Conservation (phyloP, 2,888 invertebrate genomes). For the Escarpia spicata region DNA sequence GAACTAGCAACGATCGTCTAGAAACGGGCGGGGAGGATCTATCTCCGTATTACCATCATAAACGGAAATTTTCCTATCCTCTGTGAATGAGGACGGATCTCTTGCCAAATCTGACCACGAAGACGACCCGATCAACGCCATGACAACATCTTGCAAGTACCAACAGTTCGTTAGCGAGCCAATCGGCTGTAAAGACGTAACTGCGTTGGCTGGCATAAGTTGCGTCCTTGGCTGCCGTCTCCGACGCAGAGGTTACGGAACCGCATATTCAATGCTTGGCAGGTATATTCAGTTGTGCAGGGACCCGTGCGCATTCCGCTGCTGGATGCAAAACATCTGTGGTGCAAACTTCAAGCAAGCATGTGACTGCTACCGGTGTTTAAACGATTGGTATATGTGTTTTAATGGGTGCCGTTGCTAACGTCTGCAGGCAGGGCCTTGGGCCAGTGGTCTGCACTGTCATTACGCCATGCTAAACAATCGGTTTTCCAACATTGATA, state of each 20-base stretch:
- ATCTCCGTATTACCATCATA: conserved; percentile 1
- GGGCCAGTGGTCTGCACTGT: background rate
- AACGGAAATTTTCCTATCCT: conserved; percentile 7
- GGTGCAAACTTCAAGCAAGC: conserved; percentile 23
- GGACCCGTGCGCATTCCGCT: background rate
- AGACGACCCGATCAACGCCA: background rate
- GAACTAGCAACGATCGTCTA: conserved; percentile 7
- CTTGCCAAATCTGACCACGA: background rate
- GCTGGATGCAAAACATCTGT: conserved; percentile 8
- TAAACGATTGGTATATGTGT: conserved; percentile 26
- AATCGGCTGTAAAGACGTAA: conserved; percentile 24
- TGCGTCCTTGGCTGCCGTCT: conserved; percentile 14
- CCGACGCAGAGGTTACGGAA: conserved; percentile 13
- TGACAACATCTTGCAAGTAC: conserved; percentile 21
- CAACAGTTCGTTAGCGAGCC: conserved; percentile 18
- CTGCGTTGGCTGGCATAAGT: conserved; percentile 20
- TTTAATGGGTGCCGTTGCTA: conserved; percentile 7
- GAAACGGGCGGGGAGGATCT: background rate
- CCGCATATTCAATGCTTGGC: conserved; percentile 20
- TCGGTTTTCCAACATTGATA: background rate
- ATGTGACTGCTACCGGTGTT: conserved; percentile 21
- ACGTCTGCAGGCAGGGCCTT: background rate
- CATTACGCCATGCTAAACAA: conserved; percentile 2
- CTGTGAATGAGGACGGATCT: background rate
- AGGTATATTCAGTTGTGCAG: conserved; percentile 22